Percentiles rank a stretch among this genome's conserved stretches.
Conservation (phyloP, 2,797 vertebrate species). For the Pangasius macronema region DNA sequence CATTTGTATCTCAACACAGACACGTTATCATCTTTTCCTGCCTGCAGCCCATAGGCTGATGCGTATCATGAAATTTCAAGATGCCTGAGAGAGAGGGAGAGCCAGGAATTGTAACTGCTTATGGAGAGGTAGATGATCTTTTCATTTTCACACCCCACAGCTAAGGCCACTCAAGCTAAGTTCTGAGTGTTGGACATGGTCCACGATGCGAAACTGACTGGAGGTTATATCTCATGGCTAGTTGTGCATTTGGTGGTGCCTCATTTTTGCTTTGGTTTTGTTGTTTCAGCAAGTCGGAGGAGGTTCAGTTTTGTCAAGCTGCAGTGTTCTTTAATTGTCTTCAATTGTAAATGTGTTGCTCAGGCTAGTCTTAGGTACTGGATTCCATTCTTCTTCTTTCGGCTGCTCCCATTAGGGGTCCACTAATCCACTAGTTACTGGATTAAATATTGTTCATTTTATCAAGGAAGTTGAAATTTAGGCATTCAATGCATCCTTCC, state of each 20-base stretch:
- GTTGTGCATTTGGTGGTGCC: slow-evolving; percentile 14
- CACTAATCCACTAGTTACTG: not conserved
- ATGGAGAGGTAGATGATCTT: slow-evolving; percentile 27
- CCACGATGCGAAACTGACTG: not conserved
- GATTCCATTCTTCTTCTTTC: no score
- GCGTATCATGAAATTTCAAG: slow-evolving; percentile 39
- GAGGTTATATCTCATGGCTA: slow-evolving; percentile 11
- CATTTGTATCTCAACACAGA: slow-evolving; percentile 20
- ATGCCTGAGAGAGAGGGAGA: slow-evolving; percentile 22
- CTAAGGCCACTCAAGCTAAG: not conserved
- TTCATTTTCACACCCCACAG: slow-evolving; percentile 15
- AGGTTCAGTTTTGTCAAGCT: not conserved
- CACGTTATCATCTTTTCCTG: not conserved
- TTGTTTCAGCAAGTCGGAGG: not conserved
- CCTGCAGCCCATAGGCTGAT: slow-evolving; percentile 6
- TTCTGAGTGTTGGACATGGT: not conserved
- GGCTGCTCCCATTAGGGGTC: no score
- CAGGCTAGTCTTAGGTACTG: not conserved
- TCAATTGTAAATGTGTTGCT: not conserved
- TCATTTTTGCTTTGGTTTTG: not conserved
- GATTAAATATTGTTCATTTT: not conserved
- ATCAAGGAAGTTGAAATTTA: not conserved
- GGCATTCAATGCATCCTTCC: not conserved
- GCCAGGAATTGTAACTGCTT: slow-evolving; percentile 22
- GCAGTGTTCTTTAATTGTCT: not conserved